Evolutionary conservation across 1,140 invertebrate genomes (phyloP).

Genomic region (Paramacrobiotus metropolitanus): DNA sequence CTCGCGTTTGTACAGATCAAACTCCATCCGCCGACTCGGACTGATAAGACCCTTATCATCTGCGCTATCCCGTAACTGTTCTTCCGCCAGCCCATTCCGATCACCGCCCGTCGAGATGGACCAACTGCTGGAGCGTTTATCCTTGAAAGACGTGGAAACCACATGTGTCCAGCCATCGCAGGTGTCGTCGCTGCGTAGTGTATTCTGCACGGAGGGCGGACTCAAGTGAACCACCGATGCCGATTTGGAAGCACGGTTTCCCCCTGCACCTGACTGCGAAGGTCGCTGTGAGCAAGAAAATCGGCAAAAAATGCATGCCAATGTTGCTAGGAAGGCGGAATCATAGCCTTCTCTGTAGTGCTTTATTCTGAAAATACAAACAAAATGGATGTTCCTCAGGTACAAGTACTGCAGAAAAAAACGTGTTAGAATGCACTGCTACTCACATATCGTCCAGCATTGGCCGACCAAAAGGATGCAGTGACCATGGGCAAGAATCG

Average conservation of each 20-base stretch:
- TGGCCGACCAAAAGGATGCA: constrained; percentile 18
- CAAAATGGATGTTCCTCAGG: not conserved
- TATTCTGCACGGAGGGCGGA: not conserved
- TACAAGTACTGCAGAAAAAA: not conserved
- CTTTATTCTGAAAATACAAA: not conserved
- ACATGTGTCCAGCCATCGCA: not conserved
- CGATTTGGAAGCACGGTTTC: not conserved
- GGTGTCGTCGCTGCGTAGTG: not conserved
- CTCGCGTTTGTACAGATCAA: constrained; percentile 18
- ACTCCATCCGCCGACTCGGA: constrained; percentile 14
- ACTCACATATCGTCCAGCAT: constrained; percentile 20
- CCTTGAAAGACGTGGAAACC: not conserved
- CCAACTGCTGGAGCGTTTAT: not conserved
- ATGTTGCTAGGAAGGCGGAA: not conserved
- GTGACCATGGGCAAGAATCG: constrained; percentile 18
- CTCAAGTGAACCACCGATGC: not conserved
- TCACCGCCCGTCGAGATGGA: not conserved
- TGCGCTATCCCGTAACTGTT: not conserved
- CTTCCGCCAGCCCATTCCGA: not conserved
- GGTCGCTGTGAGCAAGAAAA: not conserved
- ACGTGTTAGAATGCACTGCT: not conserved
- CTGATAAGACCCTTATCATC: constrained; percentile 14
- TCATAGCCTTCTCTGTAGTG: not conserved
- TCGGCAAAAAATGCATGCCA: not conserved
- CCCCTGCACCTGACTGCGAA: not conserved